A percentile compares a stretch with the other conserved stretches of the same genome.
Evolutionary conservation across 2,888 invertebrate species (phyloP).

Genomic region (Pollenia amentaria): DNA sequence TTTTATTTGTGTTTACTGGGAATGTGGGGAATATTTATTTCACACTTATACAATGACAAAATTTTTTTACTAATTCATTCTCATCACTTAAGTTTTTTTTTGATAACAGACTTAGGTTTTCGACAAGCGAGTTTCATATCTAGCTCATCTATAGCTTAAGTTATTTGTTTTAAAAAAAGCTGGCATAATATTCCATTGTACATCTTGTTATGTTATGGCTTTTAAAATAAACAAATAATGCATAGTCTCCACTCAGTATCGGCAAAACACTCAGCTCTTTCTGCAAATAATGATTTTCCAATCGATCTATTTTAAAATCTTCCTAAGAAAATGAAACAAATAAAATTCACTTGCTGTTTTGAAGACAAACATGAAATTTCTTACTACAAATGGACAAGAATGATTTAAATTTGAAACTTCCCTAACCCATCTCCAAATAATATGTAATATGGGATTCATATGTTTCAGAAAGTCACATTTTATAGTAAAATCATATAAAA

Average conservation of each 20-base stretch:
- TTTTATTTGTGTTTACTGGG: no score
- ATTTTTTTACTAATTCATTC: no score
- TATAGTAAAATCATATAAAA: slow-evolving; percentile 35
- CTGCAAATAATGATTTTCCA: slow-evolving; percentile 19
- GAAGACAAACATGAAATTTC: neutral
- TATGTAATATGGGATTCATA: slow-evolving; percentile 11
- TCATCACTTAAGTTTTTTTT: no score
- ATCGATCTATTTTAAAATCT: slow-evolving; percentile 6
- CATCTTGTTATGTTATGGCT: neutral
- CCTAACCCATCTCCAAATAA: slow-evolving; percentile 34
- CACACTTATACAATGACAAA: no score
- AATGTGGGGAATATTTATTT: no score
- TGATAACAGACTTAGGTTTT: no score
- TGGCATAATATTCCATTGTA: neutral
- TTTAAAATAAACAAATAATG: neutral
- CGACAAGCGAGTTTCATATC: no score
- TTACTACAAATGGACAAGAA: slow-evolving; percentile 37
- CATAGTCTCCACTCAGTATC: neutral
- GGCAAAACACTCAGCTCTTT: neutral
- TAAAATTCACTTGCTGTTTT: neutral
- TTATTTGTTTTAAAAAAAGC: neutral
- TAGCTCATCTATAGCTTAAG: no score
- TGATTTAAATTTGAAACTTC: slow-evolving; percentile 26
- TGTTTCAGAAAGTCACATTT: slow-evolving; percentile 33
- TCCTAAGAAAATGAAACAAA: neutral